Conservation (phyloP, 2,888 invertebrate genomes). For the Acleris laterana region DNA sequence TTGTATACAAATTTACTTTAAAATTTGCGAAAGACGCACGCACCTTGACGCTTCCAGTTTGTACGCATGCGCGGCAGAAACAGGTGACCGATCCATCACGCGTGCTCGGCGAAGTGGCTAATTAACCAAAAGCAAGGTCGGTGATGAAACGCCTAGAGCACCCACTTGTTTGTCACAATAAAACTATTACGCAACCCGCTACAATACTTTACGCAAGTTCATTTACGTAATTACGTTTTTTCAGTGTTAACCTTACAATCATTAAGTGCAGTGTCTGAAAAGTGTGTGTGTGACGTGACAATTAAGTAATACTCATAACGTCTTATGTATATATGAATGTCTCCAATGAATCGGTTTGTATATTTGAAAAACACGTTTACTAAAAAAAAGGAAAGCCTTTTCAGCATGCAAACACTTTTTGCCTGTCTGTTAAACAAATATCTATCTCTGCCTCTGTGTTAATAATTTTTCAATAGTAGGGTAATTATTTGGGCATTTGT, state of each 20-base stretch:
- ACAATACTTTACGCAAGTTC: constrained; percentile 35
- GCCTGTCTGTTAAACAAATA: no score
- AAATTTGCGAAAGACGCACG: neutral
- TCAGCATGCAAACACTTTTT: no score
- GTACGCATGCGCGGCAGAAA: constrained; percentile 47
- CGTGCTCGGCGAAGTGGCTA: constrained; percentile 70
- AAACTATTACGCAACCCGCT: constrained; percentile 57
- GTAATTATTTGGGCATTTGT: no score
- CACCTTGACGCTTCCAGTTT: constrained; percentile 41
- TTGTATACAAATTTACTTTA: no score
- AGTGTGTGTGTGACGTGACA: neutral
- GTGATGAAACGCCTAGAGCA: constrained; percentile 73
- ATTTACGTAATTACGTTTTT: constrained; percentile 23
- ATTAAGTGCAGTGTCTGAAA: constrained; percentile 7
- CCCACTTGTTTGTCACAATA: constrained; percentile 62
- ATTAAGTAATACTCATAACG: constrained; percentile 37
- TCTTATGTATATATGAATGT: constrained; percentile 26
- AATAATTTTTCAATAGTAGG: no score
- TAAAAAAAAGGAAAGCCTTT: no score
- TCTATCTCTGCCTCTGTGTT: no score
- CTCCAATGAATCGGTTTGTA: no score
- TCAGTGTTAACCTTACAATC: constrained; percentile 7
- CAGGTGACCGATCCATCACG: constrained; percentile 82
- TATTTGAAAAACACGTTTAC: no score
- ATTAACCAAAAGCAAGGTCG: constrained; percentile 81